A percentile compares a stretch with the other conserved stretches of the same genome.
Evolutionary conservation across 2,797 vertebrate species (phyloP).

Genomic region (Sylvia borin): DNA sequence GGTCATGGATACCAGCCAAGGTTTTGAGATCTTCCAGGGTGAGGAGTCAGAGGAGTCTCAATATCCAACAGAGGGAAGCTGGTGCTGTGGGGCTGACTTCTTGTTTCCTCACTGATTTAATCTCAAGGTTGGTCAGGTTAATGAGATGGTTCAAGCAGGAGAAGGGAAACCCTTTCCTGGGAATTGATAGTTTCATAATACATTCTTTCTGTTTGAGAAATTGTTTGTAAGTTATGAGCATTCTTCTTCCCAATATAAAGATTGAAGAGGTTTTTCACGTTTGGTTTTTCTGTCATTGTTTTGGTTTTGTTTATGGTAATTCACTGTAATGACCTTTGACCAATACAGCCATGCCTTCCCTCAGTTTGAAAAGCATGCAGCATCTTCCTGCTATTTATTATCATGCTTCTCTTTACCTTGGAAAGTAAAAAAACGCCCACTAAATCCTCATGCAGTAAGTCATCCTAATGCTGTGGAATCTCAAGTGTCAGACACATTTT

Average conservation of each 20-base stretch:
- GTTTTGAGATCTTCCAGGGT: neutral
- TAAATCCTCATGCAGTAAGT: neutral
- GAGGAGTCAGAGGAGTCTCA: neutral
- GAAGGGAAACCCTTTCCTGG: neutral
- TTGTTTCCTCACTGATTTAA: neutral
- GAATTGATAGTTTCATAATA: neutral
- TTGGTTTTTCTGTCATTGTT: neutral
- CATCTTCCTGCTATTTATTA: neutral
- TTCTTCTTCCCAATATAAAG: neutral
- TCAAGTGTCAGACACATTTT: constrained; percentile 9
- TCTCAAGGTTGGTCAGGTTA: neutral
- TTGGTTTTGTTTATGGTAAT: neutral
- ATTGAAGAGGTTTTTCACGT: neutral
- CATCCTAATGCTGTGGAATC: neutral
- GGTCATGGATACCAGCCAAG: neutral
- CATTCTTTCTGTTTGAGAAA: neutral
- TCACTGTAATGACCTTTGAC: neutral
- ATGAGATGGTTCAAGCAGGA: neutral
- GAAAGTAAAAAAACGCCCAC: neutral
- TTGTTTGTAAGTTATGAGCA: neutral
- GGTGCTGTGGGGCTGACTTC: neutral
- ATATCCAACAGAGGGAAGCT: neutral
- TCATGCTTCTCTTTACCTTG: neutral
- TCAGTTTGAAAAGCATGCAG: neutral
- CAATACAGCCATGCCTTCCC: neutral